Base-by-base conservation (phyloP, 2,888 invertebrate genomes). In the Drosophila colorata region DNA sequence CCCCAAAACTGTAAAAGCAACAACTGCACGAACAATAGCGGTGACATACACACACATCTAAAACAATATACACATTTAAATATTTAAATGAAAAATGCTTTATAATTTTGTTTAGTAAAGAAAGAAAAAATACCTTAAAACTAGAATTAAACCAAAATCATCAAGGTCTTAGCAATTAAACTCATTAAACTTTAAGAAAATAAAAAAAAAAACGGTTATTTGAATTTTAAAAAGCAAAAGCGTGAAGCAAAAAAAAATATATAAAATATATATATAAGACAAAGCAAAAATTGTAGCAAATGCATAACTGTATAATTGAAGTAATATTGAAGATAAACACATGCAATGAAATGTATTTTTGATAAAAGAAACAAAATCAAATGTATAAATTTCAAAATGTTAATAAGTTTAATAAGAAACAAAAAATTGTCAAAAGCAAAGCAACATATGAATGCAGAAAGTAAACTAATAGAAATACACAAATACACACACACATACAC, bases 91-190 rank as follows among this genome's bases (percentile, higher is more conserved):
- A 57, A 77, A 58, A 81, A 82, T 87, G 87, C 85, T 84, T 84
- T 82, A 80, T 80, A 74, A 60, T 81, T 74, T 78, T 80, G 68
- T 67, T 67, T 66, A 65, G 40, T 44, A 49, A 78, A 66, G 44
- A 63, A 58, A 66, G 65, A 60, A 40, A 57, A 59, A 72, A 79
- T 78, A 87, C 80, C 87, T 81, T 87, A 72, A 87, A 73, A 57
- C 33, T 82, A 82, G 78, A 74, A 71, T 82, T 71, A 84, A 77
- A 80, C 80, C 84, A 84, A 74, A 81, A 74, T 69, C 84, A 83
- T 80, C 84, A 80, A 87, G 84, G 81, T 87, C 74, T 65, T 82
- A 87, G 78, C 61, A 69, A 68, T 70, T 78, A 77, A 80, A 82
- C 80, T 78, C 87, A 80, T 65, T 87, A 84, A 57, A 67, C 46